A percentile compares a stretch with the other conserved stretches of the same genome.
These are phyloP conservation scores for Dermatemys mawii DNA, from an alignment of 2,113 vertebrate species.

Conservation along the genomic window DNA sequence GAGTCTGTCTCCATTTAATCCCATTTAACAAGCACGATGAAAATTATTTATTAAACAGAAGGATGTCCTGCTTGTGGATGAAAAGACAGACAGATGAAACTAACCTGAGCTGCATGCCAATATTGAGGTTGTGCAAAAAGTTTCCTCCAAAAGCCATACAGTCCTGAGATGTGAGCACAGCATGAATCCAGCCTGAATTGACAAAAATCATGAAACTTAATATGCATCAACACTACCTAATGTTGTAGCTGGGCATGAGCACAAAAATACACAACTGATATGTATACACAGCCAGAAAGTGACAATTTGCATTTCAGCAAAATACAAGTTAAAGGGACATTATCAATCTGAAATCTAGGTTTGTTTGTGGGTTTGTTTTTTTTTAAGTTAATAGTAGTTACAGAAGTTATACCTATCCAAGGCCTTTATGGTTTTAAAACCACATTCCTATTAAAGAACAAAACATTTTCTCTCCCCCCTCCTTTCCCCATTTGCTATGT, in stretches of 20 bases:
- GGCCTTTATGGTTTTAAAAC: background rate
- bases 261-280: background rate
- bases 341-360: background rate
- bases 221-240: background rate
- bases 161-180: slow-evolving; percentile 98
- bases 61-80: slow-evolving; percentile 10
- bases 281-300: background rate
- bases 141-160: slow-evolving; percentile 99
- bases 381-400: background rate
- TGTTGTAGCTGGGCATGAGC: background rate
- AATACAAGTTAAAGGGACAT: background rate
- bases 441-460: background rate
- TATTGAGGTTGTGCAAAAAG: slow-evolving; percentile 99
- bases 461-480: background rate
- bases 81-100: slow-evolving; percentile 24
- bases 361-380: background rate
- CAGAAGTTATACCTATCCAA: background rate
- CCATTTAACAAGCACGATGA: slow-evolving; percentile 22
- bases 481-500: background rate
- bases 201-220: slow-evolving; percentile 23
- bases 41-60: slow-evolving; percentile 12
- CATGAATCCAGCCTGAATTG: slow-evolving; percentile 96
- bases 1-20: slow-evolving; percentile 18
- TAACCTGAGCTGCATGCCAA: slow-evolving; percentile 99
- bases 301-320: background rate